Evolutionary conservation across 1,140 invertebrate genomes (phyloP), one percentile per base, ranked within the genome.

Genomic region (Drosophila micromelanica): DNA sequence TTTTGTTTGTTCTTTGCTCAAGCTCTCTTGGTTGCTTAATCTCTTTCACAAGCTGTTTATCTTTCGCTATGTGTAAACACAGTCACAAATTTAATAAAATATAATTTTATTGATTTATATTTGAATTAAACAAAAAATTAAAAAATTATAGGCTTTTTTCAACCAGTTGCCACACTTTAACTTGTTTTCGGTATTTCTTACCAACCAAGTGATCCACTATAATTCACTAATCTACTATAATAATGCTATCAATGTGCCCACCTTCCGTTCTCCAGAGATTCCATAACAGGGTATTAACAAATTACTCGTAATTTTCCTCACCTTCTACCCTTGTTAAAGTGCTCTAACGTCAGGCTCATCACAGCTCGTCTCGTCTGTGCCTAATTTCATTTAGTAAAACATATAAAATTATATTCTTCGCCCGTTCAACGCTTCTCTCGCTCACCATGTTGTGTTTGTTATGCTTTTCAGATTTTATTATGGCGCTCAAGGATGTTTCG

Each of bases 401-500:
- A 4, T 35, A 51, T 71, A 62, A 51, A 62, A 75, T 42, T 67
- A 78, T 75, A 63, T 67, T 42, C 13, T 45, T 52, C 17, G 27
- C 57, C 61, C 57, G 30, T 38, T 70, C 54, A 60, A 74, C 61
- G 67, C 35, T 64, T 55, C 15, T 49, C 17, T 40, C 20, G 48
- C 23, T 48, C 46, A 12, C 2, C 15, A 35, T 64, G 45, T 60
- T 65, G 37, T 75, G n/a, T 55, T 62, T 68, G 56, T 69, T 74
- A 60, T 75, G 23, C 37, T 73, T 91, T 91, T 51, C 89, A 92
- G 91, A 90, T 89, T 85, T 91, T 71, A 91, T 91, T 80, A 78
- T 79, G 60, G 95, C 94, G 74, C 93, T 96, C 74, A 93, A 94
- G 57, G 93, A 95, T 90, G 94, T 95, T 49, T 93, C 93, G 78